These are phyloP conservation scores for Strix occidentalis DNA, from an alignment of 2,797 vertebrate genomes.

Conservation along the genomic window DNA sequence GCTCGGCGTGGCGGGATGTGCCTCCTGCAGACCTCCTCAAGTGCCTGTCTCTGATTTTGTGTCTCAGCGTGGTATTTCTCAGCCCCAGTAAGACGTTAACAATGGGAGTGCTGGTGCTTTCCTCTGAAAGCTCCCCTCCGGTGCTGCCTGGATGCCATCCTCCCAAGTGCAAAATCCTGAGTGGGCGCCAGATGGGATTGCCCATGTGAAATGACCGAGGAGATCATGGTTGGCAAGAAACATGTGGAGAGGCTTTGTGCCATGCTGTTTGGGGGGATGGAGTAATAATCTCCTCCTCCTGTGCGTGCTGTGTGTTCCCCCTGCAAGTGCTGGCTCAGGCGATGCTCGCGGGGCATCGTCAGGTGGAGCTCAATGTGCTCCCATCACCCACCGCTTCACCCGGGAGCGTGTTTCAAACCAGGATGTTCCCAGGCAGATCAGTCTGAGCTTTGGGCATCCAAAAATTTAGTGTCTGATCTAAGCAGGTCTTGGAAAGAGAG, in stretches of 20 bases:
- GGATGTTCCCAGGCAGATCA: background rate
- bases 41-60: background rate
- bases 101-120: background rate
- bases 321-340: background rate
- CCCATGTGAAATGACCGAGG: background rate
- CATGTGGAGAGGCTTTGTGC: background rate
- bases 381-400: accelerated
- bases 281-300: background rate
- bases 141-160: background rate
- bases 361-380: background rate
- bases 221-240: background rate
- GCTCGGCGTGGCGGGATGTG: background rate
- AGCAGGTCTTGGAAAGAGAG: background rate
- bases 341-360: accelerated
- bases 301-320: accelerated
- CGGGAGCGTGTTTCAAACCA: background rate
- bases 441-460: background rate
- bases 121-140: background rate
- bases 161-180: background rate
- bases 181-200: background rate
- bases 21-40: background rate
- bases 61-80: background rate
- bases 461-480: background rate
- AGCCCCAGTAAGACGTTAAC: background rate
- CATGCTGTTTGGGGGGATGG: background rate